These are phyloP conservation scores for Tachycineta bicolor DNA, from an alignment of 2,113 vertebrate genomes.

Conservation along the genomic window DNA sequence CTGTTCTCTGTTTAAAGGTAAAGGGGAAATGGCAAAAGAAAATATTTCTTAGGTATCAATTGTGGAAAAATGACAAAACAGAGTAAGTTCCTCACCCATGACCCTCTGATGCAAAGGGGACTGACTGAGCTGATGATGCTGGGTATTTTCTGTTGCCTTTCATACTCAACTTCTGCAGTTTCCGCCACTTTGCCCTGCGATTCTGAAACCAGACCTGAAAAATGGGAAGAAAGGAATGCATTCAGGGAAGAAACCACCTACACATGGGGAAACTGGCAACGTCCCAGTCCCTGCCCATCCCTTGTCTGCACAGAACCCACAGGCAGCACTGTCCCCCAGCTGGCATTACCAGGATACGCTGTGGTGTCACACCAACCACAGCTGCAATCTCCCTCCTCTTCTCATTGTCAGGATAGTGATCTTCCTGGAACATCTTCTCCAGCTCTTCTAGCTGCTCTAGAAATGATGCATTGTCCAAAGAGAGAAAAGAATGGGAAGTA, in stretches of 20 bases:
- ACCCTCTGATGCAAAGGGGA: neutral
- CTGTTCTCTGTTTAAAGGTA: neutral
- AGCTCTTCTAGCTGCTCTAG: slow-evolving; percentile 91
- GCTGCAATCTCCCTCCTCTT: slow-evolving; percentile 88
- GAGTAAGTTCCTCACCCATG: slow-evolving; percentile 7
- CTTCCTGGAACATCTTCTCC: slow-evolving; percentile 88
- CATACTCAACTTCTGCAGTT: slow-evolving; percentile 72
- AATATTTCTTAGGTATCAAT: neutral
- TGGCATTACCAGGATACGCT: slow-evolving; percentile 88
- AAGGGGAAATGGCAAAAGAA: neutral
- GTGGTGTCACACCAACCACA: slow-evolving; percentile 88
- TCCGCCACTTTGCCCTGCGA: slow-evolving; percentile 92
- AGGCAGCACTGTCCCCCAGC: neutral
- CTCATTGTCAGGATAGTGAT: slow-evolving; percentile 92
- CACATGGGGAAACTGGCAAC: neutral
- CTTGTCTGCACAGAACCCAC: neutral
- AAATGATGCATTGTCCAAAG: neutral
- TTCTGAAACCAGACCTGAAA: slow-evolving; percentile 98
- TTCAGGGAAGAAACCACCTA: neutral
- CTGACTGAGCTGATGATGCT: neutral
- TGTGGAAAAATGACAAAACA: neutral
- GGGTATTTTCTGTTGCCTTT: slow-evolving; percentile 62
- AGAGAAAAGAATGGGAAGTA: neutral
- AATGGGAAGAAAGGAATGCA: neutral
- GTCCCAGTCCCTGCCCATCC: neutral